These are phyloP conservation scores for Ptyas mucosa DNA, from an alignment of 2,113 vertebrate genomes.

Conservation along the genomic window DNA sequence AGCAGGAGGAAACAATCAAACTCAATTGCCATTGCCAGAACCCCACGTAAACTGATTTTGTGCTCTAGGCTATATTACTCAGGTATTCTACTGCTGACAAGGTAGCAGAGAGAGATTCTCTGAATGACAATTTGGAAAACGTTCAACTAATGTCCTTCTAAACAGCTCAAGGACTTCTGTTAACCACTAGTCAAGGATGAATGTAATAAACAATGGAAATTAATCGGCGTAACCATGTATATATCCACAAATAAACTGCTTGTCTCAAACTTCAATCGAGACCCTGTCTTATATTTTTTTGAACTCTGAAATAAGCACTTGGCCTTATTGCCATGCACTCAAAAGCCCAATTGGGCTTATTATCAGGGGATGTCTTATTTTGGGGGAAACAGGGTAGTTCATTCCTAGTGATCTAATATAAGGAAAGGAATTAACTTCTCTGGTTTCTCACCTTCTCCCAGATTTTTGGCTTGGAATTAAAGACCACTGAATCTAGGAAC, in stretches of 20 bases:
- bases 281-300: no score
- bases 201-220: neutral
- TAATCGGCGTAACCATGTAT: neutral
- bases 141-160: neutral
- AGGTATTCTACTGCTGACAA: neutral
- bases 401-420: neutral
- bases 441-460: neutral
- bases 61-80: neutral
- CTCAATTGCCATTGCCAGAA: neutral
- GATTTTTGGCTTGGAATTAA: neutral
- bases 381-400: no score
- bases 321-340: no score
- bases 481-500: slow-evolving; percentile 7
- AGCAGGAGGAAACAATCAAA: neutral
- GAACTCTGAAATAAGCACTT: no score
- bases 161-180: neutral
- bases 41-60: neutral
- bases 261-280: neutral
- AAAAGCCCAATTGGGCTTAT: no score
- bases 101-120: no score
- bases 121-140: neutral
- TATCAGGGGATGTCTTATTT: no score
- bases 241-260: neutral
- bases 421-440: neutral
- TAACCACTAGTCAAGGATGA: neutral